These are phyloP conservation scores for Melolontha melolontha DNA, from an alignment of 2,888 invertebrate genomes.

Conservation along the genomic window DNA sequence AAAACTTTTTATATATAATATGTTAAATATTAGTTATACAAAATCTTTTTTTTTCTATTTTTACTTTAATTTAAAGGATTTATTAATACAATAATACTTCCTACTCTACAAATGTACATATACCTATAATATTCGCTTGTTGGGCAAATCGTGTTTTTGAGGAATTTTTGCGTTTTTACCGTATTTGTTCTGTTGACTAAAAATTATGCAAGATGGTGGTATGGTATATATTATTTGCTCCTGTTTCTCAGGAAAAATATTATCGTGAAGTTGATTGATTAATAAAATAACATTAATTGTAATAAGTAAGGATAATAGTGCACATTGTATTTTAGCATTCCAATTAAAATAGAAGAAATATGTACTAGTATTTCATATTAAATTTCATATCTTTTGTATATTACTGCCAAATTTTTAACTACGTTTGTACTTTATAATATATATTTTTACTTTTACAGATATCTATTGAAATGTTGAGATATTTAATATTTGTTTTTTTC, in stretches of 20 bases:
- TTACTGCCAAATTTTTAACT: constrained; percentile 64
- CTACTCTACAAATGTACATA: constrained; percentile 1
- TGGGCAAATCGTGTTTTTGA: neutral
- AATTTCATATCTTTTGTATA: constrained; percentile 56
- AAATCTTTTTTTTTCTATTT: no score
- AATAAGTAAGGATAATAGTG: constrained; percentile 52
- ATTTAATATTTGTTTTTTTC: constrained; percentile 61
- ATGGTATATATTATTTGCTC: constrained; percentile 19
- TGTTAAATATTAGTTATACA: no score
- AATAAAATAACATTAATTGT: constrained; percentile 29
- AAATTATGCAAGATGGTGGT: constrained; percentile 32
- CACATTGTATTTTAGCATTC: constrained; percentile 60
- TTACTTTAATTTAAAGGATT: no score
- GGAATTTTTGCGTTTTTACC: neutral
- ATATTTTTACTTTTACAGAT: constrained; percentile 55
- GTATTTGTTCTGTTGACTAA: constrained; percentile 1
- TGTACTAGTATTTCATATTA: constrained; percentile 53
- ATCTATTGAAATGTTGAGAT: constrained; percentile 53
- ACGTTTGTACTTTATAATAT: constrained; percentile 46
- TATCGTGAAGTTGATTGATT: constrained; percentile 23
- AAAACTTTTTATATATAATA: no score
- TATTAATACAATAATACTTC: no score
- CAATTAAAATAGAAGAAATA: constrained; percentile 52
- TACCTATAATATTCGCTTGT: constrained; percentile 11
- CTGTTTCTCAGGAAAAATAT: constrained; percentile 25